Conservation (phyloP, 37 sponge, comb jelly and placozoan species). For the Tethya wilhelma region DNA sequence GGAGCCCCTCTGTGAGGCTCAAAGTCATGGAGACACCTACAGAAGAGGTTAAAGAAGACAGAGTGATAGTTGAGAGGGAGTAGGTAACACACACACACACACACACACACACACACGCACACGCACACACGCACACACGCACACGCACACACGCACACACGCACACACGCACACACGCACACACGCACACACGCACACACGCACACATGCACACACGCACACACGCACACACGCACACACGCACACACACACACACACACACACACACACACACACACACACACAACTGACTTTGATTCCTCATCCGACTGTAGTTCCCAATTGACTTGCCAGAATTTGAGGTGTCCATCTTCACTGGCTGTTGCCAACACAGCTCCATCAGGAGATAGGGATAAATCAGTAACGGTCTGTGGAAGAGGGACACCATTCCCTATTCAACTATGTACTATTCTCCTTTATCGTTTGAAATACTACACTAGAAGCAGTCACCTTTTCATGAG, state of each 20-base stretch:
- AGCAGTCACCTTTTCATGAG: conserved; percentile 52
- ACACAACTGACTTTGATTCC: conserved; percentile 36
- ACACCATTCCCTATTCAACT: not conserved
- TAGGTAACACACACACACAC: not conserved
- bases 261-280: not conserved
- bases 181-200: not conserved
- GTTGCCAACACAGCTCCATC: conserved; percentile 90
- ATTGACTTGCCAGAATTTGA: conserved; percentile 86
- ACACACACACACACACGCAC: not conserved
- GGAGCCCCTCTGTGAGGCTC: conserved; percentile 77
- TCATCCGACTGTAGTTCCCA: not conserved
- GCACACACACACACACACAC: not conserved
- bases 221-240: not conserved
- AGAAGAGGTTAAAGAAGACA: not conserved
- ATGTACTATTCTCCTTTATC: not conserved
- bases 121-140: not conserved
- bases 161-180: not conserved
- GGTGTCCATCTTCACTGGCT: conserved; percentile 79
- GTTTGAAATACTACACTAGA: not conserved
- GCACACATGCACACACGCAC: not conserved
- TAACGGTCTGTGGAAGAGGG: conserved; percentile 17
- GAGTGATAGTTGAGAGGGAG: no score
- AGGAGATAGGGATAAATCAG: conserved; percentile 83
- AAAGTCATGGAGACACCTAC: conserved; percentile 78
- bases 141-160: not conserved